A percentile compares a stretch with the other conserved stretches of the same genome.
phyloP scores from a whole-genome alignment of 1,140 invertebrate genomes.

The Zaprionus vittiger region DNA sequence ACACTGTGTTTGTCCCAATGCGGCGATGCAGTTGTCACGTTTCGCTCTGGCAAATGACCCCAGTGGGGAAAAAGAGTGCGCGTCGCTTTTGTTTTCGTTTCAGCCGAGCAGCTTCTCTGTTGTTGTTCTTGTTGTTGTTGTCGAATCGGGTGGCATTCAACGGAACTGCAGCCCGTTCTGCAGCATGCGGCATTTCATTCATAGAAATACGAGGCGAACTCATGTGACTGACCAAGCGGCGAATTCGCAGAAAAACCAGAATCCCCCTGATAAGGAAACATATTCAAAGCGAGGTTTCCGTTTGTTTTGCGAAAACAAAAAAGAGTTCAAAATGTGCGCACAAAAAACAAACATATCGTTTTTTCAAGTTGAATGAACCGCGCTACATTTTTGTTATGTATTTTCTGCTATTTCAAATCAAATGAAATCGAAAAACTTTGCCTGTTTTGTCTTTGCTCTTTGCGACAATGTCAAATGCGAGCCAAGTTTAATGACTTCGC shows the following conservation, averaged over 20 bases:
- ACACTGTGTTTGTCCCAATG: conserved; percentile 2
- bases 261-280: conserved; percentile 36
- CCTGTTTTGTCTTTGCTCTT: conserved; percentile 11
- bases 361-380: conserved; percentile 46
- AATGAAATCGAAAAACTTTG: conserved; percentile 34
- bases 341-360: neutral
- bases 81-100: conserved; percentile 33
- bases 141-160: conserved; percentile 44
- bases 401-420: conserved; percentile 31
- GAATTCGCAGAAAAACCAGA: conserved; percentile 12
- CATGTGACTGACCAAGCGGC: conserved; percentile 28
- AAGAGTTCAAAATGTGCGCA: conserved; percentile 3
- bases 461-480: conserved; percentile 52
- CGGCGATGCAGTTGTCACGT: conserved; percentile 44
- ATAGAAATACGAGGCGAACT: conserved; percentile 40
- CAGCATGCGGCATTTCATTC: conserved; percentile 52
- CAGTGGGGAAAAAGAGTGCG: conserved; percentile 2
- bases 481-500: conserved; percentile 55
- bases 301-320: neutral
- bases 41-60: conserved; percentile 47
- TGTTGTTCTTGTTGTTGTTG: neutral
- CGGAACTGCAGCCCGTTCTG: conserved; percentile 21
- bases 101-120: neutral
- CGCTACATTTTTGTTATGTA: conserved; percentile 24
- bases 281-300: conserved; percentile 23